Percentiles rank a stretch among this genome's conserved stretches.
These are phyloP conservation scores for Antechinus flavipes DNA, from an alignment of 2,113 vertebrate genomes.

Conservation along the genomic window DNA sequence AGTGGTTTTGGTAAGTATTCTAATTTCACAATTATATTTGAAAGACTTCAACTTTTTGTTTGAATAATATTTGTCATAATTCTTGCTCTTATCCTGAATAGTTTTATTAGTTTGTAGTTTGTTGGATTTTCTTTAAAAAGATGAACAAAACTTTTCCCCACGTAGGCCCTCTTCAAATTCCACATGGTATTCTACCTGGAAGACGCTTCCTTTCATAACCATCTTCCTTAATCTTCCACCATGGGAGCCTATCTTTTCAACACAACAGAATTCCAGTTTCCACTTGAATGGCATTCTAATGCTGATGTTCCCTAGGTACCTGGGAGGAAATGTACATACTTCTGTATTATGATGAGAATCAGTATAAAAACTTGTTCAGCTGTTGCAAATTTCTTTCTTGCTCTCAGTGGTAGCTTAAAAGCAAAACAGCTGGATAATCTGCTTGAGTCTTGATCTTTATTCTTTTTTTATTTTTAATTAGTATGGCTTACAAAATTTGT, in stretches of 20 bases:
- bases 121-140: neutral
- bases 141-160: neutral
- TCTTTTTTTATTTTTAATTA: slow-evolving; percentile 24
- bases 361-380: slow-evolving; percentile 50
- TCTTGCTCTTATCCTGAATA: slow-evolving; percentile 4
- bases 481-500: neutral
- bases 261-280: slow-evolving; percentile 48
- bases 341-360: slow-evolving; percentile 54
- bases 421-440: slow-evolving; percentile 1
- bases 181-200: neutral
- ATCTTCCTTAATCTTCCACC: neutral
- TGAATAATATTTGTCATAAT: neutral
- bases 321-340: slow-evolving; percentile 38
- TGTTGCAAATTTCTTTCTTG: slow-evolving; percentile 60
- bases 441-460: neutral
- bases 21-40: neutral
- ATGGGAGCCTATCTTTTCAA: neutral
- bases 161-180: neutral
- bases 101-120: neutral
- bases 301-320: slow-evolving; percentile 11
- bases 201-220: neutral
- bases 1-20: neutral
- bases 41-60: neutral
- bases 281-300: slow-evolving; percentile 49
- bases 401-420: slow-evolving; percentile 52